Base-by-base conservation (phyloP, 2,113 vertebrate species). In the Calidris pygmaea region DNA sequence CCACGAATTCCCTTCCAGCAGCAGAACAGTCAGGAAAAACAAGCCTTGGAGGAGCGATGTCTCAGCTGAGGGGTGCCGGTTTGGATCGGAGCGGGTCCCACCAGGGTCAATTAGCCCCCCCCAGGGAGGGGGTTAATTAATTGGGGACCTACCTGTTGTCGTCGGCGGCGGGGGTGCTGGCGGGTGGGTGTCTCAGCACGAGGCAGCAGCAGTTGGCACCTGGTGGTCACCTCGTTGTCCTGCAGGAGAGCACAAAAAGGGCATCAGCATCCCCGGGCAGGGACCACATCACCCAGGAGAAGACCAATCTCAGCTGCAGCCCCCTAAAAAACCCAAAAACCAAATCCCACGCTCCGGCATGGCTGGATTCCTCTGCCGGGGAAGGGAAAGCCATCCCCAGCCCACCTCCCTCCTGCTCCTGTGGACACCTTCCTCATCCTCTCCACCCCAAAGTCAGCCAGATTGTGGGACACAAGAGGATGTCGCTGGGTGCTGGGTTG, bases 401-500 rank as follows among this genome's bases (percentile, higher is more conserved):
- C 43, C 62, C 39, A n/a, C 29, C 23, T n/a, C 39, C 21, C 41
- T 32, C 67, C 47, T 34, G 39, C 15, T 65, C 34, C 63, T 32
- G 7, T 1, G 0, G 29, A 6, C 17, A 7, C 0, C 3, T 32
- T 71, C 68, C 70, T 90, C 77, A 17, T 43, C 50, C 6, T 0
- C 16, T 73, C n/a, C 17, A 32, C 56, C 17, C 9, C 76, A 55
- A 34, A 63, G 56, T 4, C 32, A 41, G 21, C 23, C 22, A 14
- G 58, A 11, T 41, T 8, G 1, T 0, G 8, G 34, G 37, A 29
- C 6, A 19, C 22, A 10, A 17, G 66, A 53, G 48, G 63, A 7
- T 41, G 68, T 59, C 20, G 37, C 32, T 34, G 8, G 4, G 3
- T 1, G 8, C 14, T 0, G 0, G 19, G 18, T 4, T 39, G 16